Conservation (phyloP, 2,113 vertebrate species). For the Elephas maximus region DNA sequence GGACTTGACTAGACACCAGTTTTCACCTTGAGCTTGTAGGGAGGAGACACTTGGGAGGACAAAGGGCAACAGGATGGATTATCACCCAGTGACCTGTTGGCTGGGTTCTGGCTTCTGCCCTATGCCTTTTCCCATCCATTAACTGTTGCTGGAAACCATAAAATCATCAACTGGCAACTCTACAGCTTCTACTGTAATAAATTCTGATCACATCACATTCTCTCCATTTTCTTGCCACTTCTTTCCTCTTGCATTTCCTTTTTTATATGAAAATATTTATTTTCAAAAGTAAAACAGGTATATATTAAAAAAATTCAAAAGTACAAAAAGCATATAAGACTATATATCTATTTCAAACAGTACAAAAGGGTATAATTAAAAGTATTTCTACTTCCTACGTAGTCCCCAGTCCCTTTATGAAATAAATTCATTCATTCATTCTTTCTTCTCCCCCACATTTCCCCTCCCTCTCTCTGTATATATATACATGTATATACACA, state of each 20-base stretch:
- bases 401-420: neutral
- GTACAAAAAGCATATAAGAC: neutral
- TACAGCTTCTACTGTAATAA: conserved; percentile 34
- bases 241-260: conserved; percentile 30
- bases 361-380: neutral
- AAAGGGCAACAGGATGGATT: conserved; percentile 29
- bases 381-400: neutral
- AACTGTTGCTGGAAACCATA: conserved; percentile 33
- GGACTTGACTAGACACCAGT: neutral
- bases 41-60: neutral
- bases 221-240: neutral
- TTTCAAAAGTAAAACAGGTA: neutral
- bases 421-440: neutral
- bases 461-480: neutral
- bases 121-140: neutral
- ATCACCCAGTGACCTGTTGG: neutral
- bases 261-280: neutral
- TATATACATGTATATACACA: neutral
- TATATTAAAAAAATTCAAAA: conserved; percentile 47
- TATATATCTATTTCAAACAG: conserved; percentile 30
- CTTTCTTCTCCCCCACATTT: neutral
- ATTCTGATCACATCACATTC: conserved; percentile 62
- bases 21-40: neutral
- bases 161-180: conserved; percentile 38
- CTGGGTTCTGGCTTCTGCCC: neutral